Conservation (phyloP, 2,113 vertebrate genomes). For the Hyaena hyaena region DNA sequence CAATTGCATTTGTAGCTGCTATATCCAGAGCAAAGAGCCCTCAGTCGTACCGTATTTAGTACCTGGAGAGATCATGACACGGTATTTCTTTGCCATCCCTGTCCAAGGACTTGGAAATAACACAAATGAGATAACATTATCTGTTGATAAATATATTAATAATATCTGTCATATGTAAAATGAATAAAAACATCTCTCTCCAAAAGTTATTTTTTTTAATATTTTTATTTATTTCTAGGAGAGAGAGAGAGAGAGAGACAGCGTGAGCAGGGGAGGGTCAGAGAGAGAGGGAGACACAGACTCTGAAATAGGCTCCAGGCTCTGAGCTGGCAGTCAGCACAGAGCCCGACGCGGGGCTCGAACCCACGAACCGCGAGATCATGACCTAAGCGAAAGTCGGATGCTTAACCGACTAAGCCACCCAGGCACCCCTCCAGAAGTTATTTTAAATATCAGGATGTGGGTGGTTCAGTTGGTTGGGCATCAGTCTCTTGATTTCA, state of each 20-base stretch:
- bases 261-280: no score
- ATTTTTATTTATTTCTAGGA: no score
- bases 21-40: constrained; percentile 5
- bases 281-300: no score
- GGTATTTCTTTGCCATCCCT: neutral
- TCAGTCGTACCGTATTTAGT: neutral
- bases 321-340: no score
- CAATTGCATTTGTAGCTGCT: constrained; percentile 1
- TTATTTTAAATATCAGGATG: neutral
- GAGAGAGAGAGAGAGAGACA: no score
- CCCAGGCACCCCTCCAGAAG: neutral
- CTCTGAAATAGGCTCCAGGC: no score
- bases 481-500: no score
- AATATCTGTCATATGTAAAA: neutral
- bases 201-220: neutral
- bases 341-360: no score
- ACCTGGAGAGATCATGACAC: neutral
- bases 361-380: no score
- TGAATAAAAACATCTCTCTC: constrained; percentile 2
- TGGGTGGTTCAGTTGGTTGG: no score
- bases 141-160: neutral
- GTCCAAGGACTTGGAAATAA: constrained; percentile 28
- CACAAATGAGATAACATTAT: neutral
- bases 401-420: no score
- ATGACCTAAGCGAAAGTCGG: no score